These are phyloP conservation scores for Tribolium madens DNA, from an alignment of 1,140 invertebrate species.

Conservation along the genomic window DNA sequence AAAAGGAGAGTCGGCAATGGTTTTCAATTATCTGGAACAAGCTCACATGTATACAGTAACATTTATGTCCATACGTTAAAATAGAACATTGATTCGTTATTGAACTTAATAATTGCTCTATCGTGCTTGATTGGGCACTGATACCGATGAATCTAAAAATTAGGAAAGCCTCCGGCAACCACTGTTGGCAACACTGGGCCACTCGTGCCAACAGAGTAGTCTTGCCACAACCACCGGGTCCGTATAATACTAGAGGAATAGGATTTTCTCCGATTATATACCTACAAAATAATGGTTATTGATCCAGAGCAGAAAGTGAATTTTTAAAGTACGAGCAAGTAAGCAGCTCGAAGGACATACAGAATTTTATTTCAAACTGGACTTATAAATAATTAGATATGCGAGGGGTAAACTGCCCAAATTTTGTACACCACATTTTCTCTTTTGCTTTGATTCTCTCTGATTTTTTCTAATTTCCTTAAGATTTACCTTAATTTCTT, in stretches of 20 bases:
- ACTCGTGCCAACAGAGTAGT: conserved; percentile 81
- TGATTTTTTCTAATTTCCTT: too few species aligned
- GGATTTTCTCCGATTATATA: conserved; percentile 75
- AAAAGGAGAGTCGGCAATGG: conserved; percentile 47
- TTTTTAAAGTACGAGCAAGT: too few species aligned
- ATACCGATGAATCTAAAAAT: conserved; percentile 75
- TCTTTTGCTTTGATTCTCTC: too few species aligned
- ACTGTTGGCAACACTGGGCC: conserved; percentile 74
- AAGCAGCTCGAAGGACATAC: too few species aligned
- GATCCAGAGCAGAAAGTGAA: not conserved
- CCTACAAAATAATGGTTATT: conserved; percentile 62
- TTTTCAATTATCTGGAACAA: conserved; percentile 41
- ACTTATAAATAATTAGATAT: too few species aligned
- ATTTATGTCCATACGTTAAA: conserved; percentile 71
- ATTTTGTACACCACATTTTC: too few species aligned
- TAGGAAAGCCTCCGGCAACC: conserved; percentile 75
- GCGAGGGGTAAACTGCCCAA: too few species aligned
- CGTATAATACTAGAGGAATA: conserved; percentile 79
- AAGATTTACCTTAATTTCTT: too few species aligned
- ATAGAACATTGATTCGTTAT: conserved; percentile 77
- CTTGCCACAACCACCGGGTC: conserved; percentile 84
- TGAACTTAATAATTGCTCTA: conserved; percentile 75
- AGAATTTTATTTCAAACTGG: too few species aligned
- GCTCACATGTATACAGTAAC: conserved; percentile 73
- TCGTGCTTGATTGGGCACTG: conserved; percentile 76